These are phyloP conservation scores for Sterrhoptilus dennistouni DNA, from an alignment of 2,113 vertebrate species.

Conservation along the genomic window DNA sequence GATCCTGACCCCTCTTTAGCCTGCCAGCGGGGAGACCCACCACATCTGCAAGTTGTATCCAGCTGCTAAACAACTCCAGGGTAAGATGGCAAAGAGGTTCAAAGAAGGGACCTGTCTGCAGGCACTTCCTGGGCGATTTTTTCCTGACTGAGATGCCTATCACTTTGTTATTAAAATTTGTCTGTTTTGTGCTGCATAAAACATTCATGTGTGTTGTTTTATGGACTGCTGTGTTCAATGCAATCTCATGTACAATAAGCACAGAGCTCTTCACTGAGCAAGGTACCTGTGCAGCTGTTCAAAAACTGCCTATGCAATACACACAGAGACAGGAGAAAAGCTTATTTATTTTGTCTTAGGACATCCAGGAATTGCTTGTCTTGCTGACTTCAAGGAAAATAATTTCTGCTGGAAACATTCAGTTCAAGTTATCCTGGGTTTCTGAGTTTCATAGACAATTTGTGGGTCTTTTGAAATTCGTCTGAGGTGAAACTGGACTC, in stretches of 20 bases:
- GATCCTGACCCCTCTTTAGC: neutral
- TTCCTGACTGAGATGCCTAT: fast-evolving
- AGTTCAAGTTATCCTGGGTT: neutral
- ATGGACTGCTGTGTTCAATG: neutral
- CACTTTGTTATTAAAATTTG: neutral
- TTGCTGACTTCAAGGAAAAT: neutral
- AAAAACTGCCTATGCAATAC: neutral
- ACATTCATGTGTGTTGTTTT: fast-evolving
- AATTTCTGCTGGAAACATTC: neutral
- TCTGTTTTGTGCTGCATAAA: neutral
- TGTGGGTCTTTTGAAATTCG: neutral
- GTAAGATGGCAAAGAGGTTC: neutral
- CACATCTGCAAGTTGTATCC: neutral
- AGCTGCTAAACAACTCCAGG: neutral
- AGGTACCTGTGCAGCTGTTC: neutral
- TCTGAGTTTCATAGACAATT: neutral
- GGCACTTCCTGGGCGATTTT: neutral
- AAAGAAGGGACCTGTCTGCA: neutral
- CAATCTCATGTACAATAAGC: fast-evolving
- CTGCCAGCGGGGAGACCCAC: fast-evolving
- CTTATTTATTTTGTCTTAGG: neutral
- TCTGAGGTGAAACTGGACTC: neutral
- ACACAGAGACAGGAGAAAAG: neutral
- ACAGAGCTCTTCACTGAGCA: fast-evolving
- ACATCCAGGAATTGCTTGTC: neutral